Conservation (phyloP, 1,140 invertebrate genomes). For the Calosoma granatense region DNA sequence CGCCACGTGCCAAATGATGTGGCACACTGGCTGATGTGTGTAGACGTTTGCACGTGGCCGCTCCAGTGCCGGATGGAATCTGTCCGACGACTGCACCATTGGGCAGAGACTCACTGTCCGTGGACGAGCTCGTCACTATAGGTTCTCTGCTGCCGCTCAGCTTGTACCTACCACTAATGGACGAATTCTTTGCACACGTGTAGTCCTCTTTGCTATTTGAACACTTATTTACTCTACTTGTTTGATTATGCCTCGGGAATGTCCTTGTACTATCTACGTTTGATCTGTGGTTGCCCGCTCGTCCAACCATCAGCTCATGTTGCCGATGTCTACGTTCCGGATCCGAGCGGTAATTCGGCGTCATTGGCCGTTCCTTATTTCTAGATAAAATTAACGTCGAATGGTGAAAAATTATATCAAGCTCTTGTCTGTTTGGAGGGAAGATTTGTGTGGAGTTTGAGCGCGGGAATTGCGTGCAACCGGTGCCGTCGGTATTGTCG, state of each 20-base stretch:
- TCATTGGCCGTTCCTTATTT: slow-evolving; percentile 3
- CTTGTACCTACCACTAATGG: slow-evolving; percentile 31
- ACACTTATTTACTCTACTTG: background rate
- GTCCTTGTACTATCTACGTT: background rate
- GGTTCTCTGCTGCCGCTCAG: slow-evolving; percentile 38
- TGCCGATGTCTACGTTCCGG: background rate
- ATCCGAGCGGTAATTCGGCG: background rate
- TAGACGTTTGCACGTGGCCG: slow-evolving; percentile 30
- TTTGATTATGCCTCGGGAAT: slow-evolving; percentile 3
- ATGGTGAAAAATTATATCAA: slow-evolving; percentile 7
- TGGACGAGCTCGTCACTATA: slow-evolving; percentile 39
- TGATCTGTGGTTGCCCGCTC: background rate
- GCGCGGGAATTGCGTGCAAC: slow-evolving; percentile 39
- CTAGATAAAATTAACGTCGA: background rate
- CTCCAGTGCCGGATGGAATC: slow-evolving; percentile 26
- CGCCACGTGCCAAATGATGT: slow-evolving; percentile 38
- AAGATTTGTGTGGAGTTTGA: slow-evolving; percentile 43
- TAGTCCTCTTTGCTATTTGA: background rate
- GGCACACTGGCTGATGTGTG: slow-evolving; percentile 48
- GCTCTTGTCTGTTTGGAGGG: slow-evolving; percentile 31
- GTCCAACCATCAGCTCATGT: background rate
- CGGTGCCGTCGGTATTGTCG: slow-evolving; percentile 20
- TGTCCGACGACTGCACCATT: too few species aligned
- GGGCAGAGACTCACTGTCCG: slow-evolving; percentile 39
- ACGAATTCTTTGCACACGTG: background rate